Evolutionary conservation across 2,888 invertebrate species (phyloP), one percentile per base, ranked within the genome.

Genomic region (Adelphocoris suturalis): DNA sequence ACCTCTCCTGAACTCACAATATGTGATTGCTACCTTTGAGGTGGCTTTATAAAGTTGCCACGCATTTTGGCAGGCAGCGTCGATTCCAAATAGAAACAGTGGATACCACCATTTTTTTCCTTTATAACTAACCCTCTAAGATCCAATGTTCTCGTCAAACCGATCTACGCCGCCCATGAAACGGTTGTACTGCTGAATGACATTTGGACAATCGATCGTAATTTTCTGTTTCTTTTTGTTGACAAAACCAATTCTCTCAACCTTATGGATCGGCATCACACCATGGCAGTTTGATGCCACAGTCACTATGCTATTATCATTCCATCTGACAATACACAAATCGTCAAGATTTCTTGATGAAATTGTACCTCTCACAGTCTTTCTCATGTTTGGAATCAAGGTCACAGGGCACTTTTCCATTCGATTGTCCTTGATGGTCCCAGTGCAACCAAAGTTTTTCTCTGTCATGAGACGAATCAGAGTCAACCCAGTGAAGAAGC

Each of bases 91-190:
- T 9, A 9, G 11, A 61, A 61, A 61, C 9, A 61, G 61, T 61
- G 61, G 61, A 61, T 61, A 61, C 61, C 61, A 61, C 61, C 61
- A 61, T 61, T 19, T 61, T n/a, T 61, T 19, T 19, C 61, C 61
- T 61, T 61, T 61, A 9, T 19, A 61, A 61, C 61, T 61, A n/a
- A 61, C 61, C 27, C 90, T 13, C 86, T 80, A 82, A 37, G 86
- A 86, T 61, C 46, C 27, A 19, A 61, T 23, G 23, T 55, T 88
- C 28, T 88, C n/a, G 57, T 88, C 52, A 55, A 81, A 78, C 19
- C 88, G 80, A 84, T 87, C 90, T 1, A 90, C 81, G n/a, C 86
- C 90, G 23, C 90, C 87, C 90, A 90, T 90, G 75, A 28, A 89
- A 16, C 76, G 61, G 78, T 89, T 89, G 85, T 89, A 90, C 14